Evolutionary conservation across 1,140 invertebrate species (phyloP), one percentile per base, ranked within the genome.

Genomic region (Sinella curviseta): DNA sequence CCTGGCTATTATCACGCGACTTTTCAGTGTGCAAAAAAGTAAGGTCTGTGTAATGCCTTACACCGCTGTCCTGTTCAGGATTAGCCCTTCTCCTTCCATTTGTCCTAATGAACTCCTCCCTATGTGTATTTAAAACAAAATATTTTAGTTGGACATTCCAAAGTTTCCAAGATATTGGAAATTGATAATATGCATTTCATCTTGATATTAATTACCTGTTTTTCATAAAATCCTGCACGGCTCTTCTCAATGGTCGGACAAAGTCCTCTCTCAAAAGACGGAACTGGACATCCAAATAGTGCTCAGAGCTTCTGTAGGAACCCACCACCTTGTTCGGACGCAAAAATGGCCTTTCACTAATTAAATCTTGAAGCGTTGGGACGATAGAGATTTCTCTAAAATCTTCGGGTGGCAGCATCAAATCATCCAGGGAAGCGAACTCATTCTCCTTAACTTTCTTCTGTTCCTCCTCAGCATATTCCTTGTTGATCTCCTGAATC

Each of bases 231-330:
- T 81, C 80, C 30, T 78, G 80, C 26, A 83, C 35, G 57, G 80
- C 80, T 20, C 78, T 70, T 48, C 78, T 60, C 12, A 83, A 39
- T 34, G 82, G 80, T 31, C n/a, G 24, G 16, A 82, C 78, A 34
- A 83, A 83, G 75, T 83, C 82, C 87, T 95, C 93, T 16, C 92
- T 85, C 28, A 95, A 85, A 1, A 95, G 86, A 16, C 92, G 86
- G 84, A 93, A 94, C 82, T 95, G 94, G 0, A 92, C 88, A 83
- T 94, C 92, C 16, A 96, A 85, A 84, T 96, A 96, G 82, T 94
- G 90, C 33, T 92, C 88, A 0, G 90, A 87, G 84, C 89, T 86
- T 4, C 86, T 82, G 85, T 93, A 94, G 0, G 86, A 83, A 1
- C 92, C 92, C 34, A 89, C 82, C 0, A 90, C 84, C 60, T 91